Percentiles rank a stretch among this genome's conserved stretches.
These are phyloP conservation scores for Psilanteris sp. DNA, from an alignment of 1,140 invertebrate species.

Conservation along the genomic window DNA sequence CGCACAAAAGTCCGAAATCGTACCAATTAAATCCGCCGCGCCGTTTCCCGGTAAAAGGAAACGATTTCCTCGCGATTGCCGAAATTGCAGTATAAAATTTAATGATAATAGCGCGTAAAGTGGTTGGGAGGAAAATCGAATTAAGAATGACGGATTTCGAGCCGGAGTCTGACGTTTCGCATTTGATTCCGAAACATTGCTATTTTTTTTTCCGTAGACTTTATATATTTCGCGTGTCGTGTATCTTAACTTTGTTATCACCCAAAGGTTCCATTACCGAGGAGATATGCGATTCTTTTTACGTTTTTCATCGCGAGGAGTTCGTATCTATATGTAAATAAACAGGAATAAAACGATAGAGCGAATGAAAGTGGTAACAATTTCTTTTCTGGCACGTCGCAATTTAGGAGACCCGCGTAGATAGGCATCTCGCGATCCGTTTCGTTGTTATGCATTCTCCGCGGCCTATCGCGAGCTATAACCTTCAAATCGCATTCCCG, in stretches of 20 bases:
- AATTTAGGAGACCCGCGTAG: conserved; percentile 72
- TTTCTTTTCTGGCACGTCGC: conserved; percentile 73
- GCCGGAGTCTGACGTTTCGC: too few relatives aligned
- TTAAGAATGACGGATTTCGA: too few relatives aligned
- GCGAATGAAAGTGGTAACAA: conserved; percentile 69
- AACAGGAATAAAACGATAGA: conserved; percentile 61
- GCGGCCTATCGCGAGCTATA: conserved; percentile 35
- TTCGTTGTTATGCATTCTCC: conserved; percentile 44
- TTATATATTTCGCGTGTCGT: conserved; percentile 55
- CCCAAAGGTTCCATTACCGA: conserved; percentile 52
- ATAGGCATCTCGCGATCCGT: conserved; percentile 70
- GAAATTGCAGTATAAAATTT: too few relatives aligned
- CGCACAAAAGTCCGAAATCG: conserved; percentile 34
- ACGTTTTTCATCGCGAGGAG: conserved; percentile 52
- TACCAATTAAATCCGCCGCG: conserved; percentile 37
- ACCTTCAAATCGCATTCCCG: too few relatives aligned
- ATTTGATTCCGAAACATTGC: too few relatives aligned
- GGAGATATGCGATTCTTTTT: conserved; percentile 54
- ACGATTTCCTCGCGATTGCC: too few relatives aligned
- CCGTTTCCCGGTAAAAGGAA: too few relatives aligned
- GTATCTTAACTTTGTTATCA: conserved; percentile 61
- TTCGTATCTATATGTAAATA: conserved; percentile 78
- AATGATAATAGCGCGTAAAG: too few relatives aligned
- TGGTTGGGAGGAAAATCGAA: too few relatives aligned
- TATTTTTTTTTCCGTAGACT: conserved; percentile 46